Evolutionary conservation across 2,113 vertebrate genomes (phyloP).

Genomic region (Oreochromis spilurus): DNA sequence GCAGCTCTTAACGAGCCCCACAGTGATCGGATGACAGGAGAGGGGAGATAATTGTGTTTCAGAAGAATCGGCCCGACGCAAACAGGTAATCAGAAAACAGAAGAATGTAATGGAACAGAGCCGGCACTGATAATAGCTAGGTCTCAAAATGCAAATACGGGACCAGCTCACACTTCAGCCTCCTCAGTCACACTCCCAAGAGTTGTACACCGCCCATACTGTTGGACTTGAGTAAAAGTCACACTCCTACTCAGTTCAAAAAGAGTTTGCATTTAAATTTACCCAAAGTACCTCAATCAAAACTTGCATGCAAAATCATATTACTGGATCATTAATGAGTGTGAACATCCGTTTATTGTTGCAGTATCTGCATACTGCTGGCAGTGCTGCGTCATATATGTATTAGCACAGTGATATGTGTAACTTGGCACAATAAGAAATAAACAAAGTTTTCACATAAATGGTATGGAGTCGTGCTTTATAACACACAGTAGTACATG

Average conservation of each 20-base stretch:
- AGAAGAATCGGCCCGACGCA: neutral
- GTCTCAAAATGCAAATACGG: neutral
- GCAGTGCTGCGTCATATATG: neutral
- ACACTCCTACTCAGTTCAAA: neutral
- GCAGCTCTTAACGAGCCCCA: neutral
- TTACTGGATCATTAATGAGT: neutral
- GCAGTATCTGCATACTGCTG: neutral
- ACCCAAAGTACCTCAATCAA: neutral
- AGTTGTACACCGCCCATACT: neutral
- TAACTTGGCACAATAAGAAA: neutral
- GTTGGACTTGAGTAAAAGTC: neutral
- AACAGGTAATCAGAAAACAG: neutral
- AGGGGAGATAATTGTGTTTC: neutral
- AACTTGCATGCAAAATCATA: neutral
- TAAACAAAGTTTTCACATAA: neutral
- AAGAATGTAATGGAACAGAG: neutral
- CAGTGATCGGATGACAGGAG: conserved; percentile 1
- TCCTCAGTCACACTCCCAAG: neutral
- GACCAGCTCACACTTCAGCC: neutral
- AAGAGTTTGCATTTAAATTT: neutral
- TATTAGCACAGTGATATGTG: neutral
- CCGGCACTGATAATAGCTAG: neutral
- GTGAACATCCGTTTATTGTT: neutral
- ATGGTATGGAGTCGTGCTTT: neutral
- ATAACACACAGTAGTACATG: accelerated